phyloP scores from a whole-genome alignment of 2,113 vertebrate genomes.

The Nansenia antarctica region DNA sequence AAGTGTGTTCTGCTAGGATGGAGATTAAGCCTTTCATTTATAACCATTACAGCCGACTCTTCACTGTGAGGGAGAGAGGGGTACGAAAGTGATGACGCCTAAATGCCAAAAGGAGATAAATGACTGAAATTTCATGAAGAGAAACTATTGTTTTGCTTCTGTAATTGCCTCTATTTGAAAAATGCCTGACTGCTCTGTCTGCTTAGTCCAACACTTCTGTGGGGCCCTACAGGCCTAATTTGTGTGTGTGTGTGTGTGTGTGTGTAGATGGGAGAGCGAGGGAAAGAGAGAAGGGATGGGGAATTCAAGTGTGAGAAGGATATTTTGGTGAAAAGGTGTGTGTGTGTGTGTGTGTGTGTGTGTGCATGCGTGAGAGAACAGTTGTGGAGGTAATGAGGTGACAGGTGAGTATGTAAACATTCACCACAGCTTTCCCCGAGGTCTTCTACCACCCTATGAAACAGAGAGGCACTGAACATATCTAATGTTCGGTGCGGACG shows the following conservation, averaged over 20 bases:
- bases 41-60: neutral
- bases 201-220: neutral
- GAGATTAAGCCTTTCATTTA: neutral
- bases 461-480: neutral
- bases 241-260: neutral
- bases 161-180: conserved; percentile 21
- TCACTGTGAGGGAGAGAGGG: neutral
- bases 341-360: conserved; percentile 1
- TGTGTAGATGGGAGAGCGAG: neutral
- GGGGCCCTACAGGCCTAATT: neutral
- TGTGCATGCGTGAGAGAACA: neutral
- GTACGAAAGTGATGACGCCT: neutral
- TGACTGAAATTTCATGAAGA: conserved; percentile 25
- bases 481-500: neutral
- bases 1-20: neutral
- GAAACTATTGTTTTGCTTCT: conserved; percentile 13
- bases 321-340: neutral
- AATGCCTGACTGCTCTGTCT: neutral
- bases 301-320: neutral
- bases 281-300: neutral
- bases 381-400: neutral
- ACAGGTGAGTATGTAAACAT: too few relatives aligned
- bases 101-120: conserved; percentile 8
- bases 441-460: too few relatives aligned
- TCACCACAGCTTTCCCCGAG: too few relatives aligned